Evolutionary conservation across 2,888 invertebrate genomes (phyloP).

Genomic region (Drosophila antonietae): DNA sequence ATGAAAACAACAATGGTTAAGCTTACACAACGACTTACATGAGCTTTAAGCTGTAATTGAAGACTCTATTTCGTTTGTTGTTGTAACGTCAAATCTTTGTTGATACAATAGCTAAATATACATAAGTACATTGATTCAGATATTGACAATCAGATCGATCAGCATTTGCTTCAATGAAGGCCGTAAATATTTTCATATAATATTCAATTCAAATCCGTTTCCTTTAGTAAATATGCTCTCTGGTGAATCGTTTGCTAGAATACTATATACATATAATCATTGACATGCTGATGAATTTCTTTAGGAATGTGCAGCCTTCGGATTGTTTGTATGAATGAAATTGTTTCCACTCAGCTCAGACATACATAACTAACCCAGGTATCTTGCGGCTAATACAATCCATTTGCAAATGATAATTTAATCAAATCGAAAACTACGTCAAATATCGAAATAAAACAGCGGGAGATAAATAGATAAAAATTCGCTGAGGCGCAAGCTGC

Average conservation of each 20-base stretch:
- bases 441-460: constrained; percentile 77
- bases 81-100: constrained; percentile 32
- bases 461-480: constrained; percentile 80
- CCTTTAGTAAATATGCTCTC: no score
- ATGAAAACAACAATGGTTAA: constrained; percentile 43
- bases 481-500: constrained; percentile 41
- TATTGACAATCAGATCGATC: constrained; percentile 8
- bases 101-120: constrained; percentile 40
- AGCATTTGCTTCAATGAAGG: constrained; percentile 2
- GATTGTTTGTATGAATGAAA: constrained; percentile 7
- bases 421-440: constrained; percentile 75
- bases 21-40: constrained; percentile 75
- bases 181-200: no score
- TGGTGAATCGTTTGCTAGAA: neutral
- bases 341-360: constrained; percentile 11
- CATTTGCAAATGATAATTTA: constrained; percentile 65
- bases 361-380: constrained; percentile 10
- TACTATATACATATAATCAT: neutral
- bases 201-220: no score
- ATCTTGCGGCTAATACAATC: constrained; percentile 18
- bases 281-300: neutral
- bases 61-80: constrained; percentile 44
- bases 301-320: constrained; percentile 1
- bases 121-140: constrained; percentile 35
- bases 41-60: constrained; percentile 75